Percentiles rank a stretch among this genome's conserved stretches.
Evolutionary conservation across 2,797 vertebrate species (phyloP).

Genomic region (Cyprinella venusta): DNA sequence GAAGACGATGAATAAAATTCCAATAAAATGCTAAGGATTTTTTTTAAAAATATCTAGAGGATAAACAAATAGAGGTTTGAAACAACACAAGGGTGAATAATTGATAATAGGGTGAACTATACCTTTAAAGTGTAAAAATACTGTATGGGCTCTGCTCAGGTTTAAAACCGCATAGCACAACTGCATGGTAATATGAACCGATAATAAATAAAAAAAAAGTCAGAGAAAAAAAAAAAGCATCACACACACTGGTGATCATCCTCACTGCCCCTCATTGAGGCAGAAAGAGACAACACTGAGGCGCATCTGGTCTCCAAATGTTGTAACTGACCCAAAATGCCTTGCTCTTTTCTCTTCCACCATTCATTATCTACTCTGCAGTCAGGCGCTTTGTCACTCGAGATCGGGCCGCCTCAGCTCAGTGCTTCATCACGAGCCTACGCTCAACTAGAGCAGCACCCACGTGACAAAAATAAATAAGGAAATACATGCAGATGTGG

Average conservation of each 20-base stretch:
- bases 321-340: slow-evolving; percentile 67
- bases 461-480: slow-evolving; percentile 83
- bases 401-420: slow-evolving; percentile 70
- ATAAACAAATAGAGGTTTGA: not conserved
- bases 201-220: no score
- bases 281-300: slow-evolving; percentile 69
- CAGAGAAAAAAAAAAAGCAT: not conserved
- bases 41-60: no score
- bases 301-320: slow-evolving; percentile 84
- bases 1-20: no score
- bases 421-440: slow-evolving; percentile 64
- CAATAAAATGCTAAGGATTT: no score
- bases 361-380: slow-evolving; percentile 62
- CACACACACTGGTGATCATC: slow-evolving; percentile 49
- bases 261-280: slow-evolving; percentile 60
- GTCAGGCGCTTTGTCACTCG: slow-evolving; percentile 74
- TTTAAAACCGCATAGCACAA: not conserved
- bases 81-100: not conserved
- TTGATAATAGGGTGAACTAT: not conserved
- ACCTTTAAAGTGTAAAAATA: not conserved
- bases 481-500: slow-evolving; percentile 72
- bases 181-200: not conserved
- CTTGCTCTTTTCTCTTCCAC: slow-evolving; percentile 64
- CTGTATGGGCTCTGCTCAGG: not conserved
- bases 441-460: slow-evolving; percentile 55